Evolutionary conservation across 2,113 vertebrate species (phyloP).

Genomic region (Ceratotherium simum): DNA sequence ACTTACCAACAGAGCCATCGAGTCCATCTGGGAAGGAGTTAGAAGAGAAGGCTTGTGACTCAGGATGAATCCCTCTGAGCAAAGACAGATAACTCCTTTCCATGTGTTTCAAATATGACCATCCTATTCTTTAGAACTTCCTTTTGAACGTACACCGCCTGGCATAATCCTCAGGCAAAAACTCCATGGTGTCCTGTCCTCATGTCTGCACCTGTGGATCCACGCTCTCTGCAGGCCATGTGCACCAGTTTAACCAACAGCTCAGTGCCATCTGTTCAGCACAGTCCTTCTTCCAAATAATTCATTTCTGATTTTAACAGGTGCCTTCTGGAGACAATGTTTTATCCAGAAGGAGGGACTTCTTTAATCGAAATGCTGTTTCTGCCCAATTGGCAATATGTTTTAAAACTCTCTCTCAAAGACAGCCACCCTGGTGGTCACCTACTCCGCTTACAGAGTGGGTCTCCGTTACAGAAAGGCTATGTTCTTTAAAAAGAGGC

Average conservation of each 20-base stretch:
- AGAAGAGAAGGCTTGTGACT: background rate
- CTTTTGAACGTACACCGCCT: background rate
- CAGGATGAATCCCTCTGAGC: background rate
- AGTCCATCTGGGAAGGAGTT: background rate
- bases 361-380: background rate
- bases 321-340: background rate
- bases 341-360: background rate
- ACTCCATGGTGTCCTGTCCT: background rate
- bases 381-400: background rate
- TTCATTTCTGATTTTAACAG: background rate
- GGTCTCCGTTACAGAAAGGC: background rate
- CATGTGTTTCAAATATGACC: background rate
- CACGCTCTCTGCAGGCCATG: rapidly evolving
- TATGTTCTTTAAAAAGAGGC: background rate
- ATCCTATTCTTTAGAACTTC: background rate
- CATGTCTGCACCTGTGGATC: background rate
- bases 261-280: background rate
- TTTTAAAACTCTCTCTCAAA: background rate
- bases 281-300: background rate
- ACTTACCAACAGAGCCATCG: background rate
- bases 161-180: background rate
- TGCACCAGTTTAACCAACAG: background rate
- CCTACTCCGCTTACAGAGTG: background rate
- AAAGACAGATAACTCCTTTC: background rate
- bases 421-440: background rate